These are phyloP conservation scores for Hololepta plana DNA, from an alignment of 2,888 invertebrate genomes.

Conservation along the genomic window DNA sequence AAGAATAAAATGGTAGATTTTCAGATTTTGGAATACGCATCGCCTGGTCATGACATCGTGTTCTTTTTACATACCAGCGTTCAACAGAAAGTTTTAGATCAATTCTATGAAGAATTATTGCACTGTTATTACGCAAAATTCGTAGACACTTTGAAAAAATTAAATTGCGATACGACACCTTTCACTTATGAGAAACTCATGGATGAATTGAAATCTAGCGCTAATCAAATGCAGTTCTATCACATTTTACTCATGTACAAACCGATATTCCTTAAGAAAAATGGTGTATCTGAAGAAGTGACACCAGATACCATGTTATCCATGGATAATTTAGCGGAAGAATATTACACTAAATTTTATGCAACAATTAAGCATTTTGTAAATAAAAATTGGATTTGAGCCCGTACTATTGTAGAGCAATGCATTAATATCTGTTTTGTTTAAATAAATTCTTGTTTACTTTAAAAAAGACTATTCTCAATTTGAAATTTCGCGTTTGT, in stretches of 20 bases:
- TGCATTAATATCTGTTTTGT: not conserved
- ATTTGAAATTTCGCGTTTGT: too few relatives aligned
- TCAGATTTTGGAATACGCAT: conserved; percentile 32
- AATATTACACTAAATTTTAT: conserved; percentile 12
- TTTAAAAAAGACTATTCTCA: not conserved
- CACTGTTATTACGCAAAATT: conserved; percentile 26
- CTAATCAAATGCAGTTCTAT: conserved; percentile 19
- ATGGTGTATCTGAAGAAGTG: too few relatives aligned
- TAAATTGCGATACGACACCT: not conserved
- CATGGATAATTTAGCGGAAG: too few relatives aligned
- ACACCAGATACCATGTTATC: too few relatives aligned
- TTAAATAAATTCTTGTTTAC: not conserved
- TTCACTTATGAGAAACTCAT: conserved; percentile 23
- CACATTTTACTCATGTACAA: conserved; percentile 27
- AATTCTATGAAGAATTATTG: conserved; percentile 28
- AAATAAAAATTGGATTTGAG: conserved; percentile 13
- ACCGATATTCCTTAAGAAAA: conserved; percentile 21
- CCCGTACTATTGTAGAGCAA: not conserved
- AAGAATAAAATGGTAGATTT: conserved; percentile 36
- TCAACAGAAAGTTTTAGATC: conserved; percentile 19
- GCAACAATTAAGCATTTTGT: conserved; percentile 12
- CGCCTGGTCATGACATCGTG: conserved; percentile 30
- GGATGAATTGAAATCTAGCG: conserved; percentile 22
- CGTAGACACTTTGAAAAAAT: not conserved
- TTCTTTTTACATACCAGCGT: conserved; percentile 35